Percentiles rank a stretch among this genome's conserved stretches.
Evolutionary conservation across 2,113 vertebrate genomes (phyloP).

Genomic region (Pachycephala philippinensis): DNA sequence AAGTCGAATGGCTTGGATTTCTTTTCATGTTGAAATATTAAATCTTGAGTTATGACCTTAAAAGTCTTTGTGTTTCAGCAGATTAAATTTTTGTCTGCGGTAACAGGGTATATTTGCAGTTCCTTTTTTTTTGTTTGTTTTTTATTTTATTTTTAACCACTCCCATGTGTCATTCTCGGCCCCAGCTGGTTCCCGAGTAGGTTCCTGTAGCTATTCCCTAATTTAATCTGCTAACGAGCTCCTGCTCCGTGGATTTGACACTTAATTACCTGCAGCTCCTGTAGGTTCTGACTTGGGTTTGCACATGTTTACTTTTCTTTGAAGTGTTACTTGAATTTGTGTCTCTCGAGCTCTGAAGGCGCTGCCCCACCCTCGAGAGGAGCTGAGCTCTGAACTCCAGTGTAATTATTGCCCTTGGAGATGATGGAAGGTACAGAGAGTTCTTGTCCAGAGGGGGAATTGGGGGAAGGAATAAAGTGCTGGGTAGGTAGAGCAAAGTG

Average conservation of each 20-base stretch:
- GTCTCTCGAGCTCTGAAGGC: not conserved
- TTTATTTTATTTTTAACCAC: not conserved
- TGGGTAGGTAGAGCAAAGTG: not conserved
- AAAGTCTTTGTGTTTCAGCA: conserved; percentile 9
- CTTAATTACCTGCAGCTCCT: not conserved
- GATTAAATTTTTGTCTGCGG: conserved; percentile 14
- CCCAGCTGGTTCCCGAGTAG: not conserved
- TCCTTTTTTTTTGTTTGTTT: not conserved
- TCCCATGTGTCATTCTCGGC: not conserved
- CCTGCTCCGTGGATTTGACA: not conserved
- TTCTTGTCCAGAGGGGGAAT: not conserved
- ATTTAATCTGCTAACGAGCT: not conserved
- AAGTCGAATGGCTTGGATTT: conserved; percentile 35
- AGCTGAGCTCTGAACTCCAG: not conserved
- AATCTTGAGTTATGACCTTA: conserved; percentile 61
- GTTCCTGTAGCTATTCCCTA: not conserved
- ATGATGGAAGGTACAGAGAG: not conserved
- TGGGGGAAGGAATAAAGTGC: not conserved
- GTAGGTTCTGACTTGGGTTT: conserved; percentile 50
- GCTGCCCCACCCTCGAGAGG: not conserved
- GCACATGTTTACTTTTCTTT: conserved; percentile 65
- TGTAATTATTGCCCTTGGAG: not conserved
- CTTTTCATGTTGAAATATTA: conserved; percentile 65
- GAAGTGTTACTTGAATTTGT: conserved; percentile 74
- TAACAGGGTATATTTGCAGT: conserved; percentile 14